These are phyloP conservation scores for Tichodroma muraria DNA, from an alignment of 2,113 vertebrate genomes.

Conservation along the genomic window DNA sequence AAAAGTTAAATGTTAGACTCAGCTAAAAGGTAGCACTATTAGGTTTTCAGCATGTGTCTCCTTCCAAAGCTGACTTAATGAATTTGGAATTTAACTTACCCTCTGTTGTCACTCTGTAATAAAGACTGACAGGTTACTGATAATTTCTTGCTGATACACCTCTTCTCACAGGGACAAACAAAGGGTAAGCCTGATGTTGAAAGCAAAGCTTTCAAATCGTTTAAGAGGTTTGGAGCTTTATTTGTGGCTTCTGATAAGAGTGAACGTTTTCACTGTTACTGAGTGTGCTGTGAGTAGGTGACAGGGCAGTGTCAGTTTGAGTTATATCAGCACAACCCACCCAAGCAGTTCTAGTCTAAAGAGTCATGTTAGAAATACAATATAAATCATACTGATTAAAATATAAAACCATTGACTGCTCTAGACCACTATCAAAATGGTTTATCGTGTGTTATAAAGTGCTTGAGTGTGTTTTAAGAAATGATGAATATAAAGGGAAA, in stretches of 20 bases:
- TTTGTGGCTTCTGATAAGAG: background rate
- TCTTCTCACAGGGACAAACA: background rate
- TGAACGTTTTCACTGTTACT: background rate
- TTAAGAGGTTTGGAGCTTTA: background rate
- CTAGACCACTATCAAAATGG: background rate
- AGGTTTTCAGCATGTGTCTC: background rate
- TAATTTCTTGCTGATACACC: background rate
- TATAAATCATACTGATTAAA: background rate
- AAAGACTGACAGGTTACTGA: background rate
- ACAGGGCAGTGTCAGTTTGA: background rate
- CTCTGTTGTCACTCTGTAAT: background rate
- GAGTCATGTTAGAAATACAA: background rate
- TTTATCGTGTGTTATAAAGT: accelerated
- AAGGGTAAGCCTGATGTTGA: background rate
- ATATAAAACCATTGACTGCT: background rate
- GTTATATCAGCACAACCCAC: background rate
- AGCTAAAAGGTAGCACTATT: background rate
- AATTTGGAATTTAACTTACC: background rate
- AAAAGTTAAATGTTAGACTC: background rate
- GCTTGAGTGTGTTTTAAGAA: background rate
- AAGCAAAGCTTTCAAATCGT: background rate
- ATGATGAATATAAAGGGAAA: background rate
- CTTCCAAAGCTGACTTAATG: background rate
- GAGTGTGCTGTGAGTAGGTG: background rate
- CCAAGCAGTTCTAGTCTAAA: background rate